These are phyloP conservation scores for Noctua comes DNA, from an alignment of 2,888 invertebrate species.

Conservation along the genomic window DNA sequence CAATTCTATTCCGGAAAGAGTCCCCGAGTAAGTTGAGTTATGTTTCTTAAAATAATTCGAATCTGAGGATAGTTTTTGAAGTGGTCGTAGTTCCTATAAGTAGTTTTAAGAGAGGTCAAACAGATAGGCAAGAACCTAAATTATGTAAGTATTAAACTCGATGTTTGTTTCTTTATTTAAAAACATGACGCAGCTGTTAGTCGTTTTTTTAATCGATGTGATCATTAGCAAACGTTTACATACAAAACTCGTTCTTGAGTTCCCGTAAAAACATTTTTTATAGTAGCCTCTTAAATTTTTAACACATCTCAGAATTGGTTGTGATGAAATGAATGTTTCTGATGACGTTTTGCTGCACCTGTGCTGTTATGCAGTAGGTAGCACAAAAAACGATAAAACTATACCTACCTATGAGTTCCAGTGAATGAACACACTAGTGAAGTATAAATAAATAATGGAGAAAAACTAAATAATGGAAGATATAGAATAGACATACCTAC, in stretches of 20 bases:
- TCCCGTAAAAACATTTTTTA: not conserved
- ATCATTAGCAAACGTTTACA: constrained; percentile 12
- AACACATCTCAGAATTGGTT: not conserved
- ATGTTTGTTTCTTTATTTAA: constrained; percentile 7
- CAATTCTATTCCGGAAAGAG: not conserved
- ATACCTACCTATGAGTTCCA: constrained; percentile 40
- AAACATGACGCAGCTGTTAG: constrained; percentile 11
- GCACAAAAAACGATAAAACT: constrained; percentile 11
- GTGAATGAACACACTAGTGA: constrained; percentile 38
- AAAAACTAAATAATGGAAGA: constrained; percentile 22
- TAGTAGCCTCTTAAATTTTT: not conserved
- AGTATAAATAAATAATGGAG: too few species aligned
- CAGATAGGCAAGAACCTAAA: not conserved
- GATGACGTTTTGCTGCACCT: constrained; percentile 8
- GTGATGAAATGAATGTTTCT: not conserved
- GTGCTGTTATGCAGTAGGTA: not conserved
- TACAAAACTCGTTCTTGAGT: not conserved
- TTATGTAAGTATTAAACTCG: not conserved
- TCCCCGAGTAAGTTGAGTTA: not conserved
- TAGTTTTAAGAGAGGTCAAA: constrained; percentile 3
- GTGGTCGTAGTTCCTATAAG: not conserved
- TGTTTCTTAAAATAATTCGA: not conserved
- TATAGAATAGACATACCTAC: not conserved
- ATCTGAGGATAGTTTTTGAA: not conserved
- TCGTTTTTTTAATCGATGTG: not conserved